Evolutionary conservation across 2,888 invertebrate species (phyloP).

Genomic region (Hyposoter didymator): DNA sequence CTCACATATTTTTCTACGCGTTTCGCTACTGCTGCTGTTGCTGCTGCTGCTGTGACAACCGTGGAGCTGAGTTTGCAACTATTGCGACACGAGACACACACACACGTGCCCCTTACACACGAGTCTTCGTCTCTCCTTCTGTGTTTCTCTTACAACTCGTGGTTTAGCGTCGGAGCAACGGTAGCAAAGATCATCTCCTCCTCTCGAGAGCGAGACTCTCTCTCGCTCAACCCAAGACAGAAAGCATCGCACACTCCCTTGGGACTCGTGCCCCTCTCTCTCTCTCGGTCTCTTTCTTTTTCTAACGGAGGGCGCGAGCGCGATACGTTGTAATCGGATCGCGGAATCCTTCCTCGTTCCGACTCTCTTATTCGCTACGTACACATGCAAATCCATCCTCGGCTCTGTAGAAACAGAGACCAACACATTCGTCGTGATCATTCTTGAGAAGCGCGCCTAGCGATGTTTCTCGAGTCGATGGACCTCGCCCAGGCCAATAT

Average conservation of each 20-base stretch:
- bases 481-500: slow-evolving; percentile 28
- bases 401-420: neutral
- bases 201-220: neutral
- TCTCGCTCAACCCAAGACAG: neutral
- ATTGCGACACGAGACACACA: slow-evolving; percentile 46
- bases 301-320: slow-evolving; percentile 25
- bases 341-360: slow-evolving; percentile 62
- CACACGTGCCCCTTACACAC: neutral
- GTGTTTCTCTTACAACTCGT: neutral
- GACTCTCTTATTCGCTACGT: slow-evolving; percentile 26
- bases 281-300: neutral
- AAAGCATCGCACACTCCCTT: slow-evolving; percentile 9
- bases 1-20: slow-evolving; percentile 10
- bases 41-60: slow-evolving; percentile 14
- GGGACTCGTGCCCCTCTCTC: neutral
- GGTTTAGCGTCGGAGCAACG: slow-evolving; percentile 13
- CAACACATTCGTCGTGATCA: neutral
- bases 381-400: neutral
- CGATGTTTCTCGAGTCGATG: slow-evolving; percentile 24
- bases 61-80: slow-evolving; percentile 28
- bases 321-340: slow-evolving; percentile 56
- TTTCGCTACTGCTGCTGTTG: slow-evolving; percentile 8
- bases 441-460: slow-evolving; percentile 10
- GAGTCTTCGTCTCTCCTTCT: neutral
- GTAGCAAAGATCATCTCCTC: slow-evolving; percentile 17